Conservation (phyloP, 2,113 vertebrate genomes). For the Atractosteus spatula region DNA sequence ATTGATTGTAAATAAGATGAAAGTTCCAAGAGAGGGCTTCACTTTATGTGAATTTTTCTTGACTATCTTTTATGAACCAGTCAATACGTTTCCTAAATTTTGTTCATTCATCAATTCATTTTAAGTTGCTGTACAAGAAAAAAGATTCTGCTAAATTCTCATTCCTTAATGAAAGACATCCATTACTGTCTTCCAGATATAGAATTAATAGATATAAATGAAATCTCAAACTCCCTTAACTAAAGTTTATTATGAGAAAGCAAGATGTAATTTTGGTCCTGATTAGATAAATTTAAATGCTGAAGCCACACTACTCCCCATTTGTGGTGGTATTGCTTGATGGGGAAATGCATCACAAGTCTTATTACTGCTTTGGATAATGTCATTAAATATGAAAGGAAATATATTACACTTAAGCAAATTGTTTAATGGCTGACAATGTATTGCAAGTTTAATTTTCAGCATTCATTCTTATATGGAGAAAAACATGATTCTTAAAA, state of each 20-base stretch:
- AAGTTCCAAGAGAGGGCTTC: no score
- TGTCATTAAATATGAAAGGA: conserved; percentile 13
- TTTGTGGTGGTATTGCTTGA: not conserved
- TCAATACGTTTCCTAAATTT: not conserved
- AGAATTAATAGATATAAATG: conserved; percentile 16
- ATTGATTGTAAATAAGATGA: no score
- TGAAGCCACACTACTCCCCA: not conserved
- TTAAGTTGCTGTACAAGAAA: conserved; percentile 1
- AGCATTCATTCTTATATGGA: not conserved
- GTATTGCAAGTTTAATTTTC: not conserved
- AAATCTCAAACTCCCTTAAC: conserved; percentile 13
- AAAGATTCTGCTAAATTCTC: not conserved
- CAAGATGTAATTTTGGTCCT: conserved; percentile 4
- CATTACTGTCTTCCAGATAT: conserved; percentile 3
- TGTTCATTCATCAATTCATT: conserved; percentile 7
- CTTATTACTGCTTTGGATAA: conserved; percentile 16
- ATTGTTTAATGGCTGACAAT: not conserved
- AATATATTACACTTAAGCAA: conserved; percentile 9
- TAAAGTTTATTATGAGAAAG: conserved; percentile 9
- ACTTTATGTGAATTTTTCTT: no score
- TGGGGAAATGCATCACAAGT: conserved; percentile 5
- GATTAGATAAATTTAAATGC: conserved; percentile 12
- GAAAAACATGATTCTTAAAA: not conserved
- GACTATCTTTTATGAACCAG: not conserved
- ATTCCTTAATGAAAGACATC: conserved; percentile 13